A percentile compares a stretch with the other conserved stretches of the same genome.
Conservation (phyloP, 2,888 invertebrate genomes). For the Caenorhabditis sp. region DNA sequence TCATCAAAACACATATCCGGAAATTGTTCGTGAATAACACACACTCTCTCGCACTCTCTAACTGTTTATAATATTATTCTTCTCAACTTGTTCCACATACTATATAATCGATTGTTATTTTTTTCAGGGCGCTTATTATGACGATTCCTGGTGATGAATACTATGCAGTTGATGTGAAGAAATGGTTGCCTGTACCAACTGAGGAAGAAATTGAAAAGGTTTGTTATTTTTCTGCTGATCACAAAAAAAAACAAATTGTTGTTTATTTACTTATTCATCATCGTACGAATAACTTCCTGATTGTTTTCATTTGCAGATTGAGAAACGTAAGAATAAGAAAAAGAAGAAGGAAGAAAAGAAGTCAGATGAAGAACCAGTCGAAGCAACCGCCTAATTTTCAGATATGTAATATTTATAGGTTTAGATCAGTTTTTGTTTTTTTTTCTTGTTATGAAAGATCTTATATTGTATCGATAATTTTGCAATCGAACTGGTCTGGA, state of each 20-base stretch:
- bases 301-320: constrained; percentile 44
- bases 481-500: background rate
- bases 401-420: constrained; percentile 11
- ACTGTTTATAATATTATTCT: too few relatives aligned
- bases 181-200: constrained; percentile 62
- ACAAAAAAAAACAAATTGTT: constrained; percentile 1
- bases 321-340: constrained; percentile 61
- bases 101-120: background rate
- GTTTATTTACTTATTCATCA: background rate
- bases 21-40: too few relatives aligned
- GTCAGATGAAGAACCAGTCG: constrained; percentile 26
- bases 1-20: too few relatives aligned
- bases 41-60: too few relatives aligned
- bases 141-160: constrained; percentile 59
- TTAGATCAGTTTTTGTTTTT: constrained; percentile 5
- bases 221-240: background rate
- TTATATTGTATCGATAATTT: background rate
- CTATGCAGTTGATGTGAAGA: constrained; percentile 60
- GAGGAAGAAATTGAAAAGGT: constrained; percentile 69
- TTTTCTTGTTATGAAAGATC: constrained; percentile 9
- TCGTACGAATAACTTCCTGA: constrained; percentile 3
- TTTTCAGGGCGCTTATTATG: constrained; percentile 58
- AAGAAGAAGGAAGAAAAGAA: constrained; percentile 60
- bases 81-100: too few relatives aligned
- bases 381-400: constrained; percentile 21